These are phyloP conservation scores for Morone chrysops DNA, from an alignment of 2,113 vertebrate species.

Conservation along the genomic window DNA sequence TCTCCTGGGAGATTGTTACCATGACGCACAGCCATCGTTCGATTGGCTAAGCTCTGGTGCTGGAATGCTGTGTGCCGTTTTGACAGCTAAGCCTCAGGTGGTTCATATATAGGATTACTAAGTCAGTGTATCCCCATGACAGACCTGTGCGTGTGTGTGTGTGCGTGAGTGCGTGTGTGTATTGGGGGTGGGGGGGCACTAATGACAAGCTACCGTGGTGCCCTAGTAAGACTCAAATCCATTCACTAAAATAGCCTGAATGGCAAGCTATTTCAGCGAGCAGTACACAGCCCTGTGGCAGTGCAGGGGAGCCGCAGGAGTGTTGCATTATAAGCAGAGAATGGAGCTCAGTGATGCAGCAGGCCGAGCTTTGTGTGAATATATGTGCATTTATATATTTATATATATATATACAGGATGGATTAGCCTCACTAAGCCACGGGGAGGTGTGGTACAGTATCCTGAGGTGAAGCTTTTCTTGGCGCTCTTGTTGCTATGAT, in stretches of 20 bases:
- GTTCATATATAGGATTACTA: slow-evolving; percentile 52
- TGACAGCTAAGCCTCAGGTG: slow-evolving; percentile 72
- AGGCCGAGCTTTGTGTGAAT: slow-evolving; percentile 48
- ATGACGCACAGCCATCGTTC: slow-evolving; percentile 55
- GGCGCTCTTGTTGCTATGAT: slow-evolving; percentile 16
- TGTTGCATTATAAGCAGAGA: slow-evolving; percentile 48
- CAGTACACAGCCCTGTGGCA: slow-evolving; percentile 29
- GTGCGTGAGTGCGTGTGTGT: slow-evolving; percentile 4
- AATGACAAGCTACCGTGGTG: slow-evolving; percentile 8
- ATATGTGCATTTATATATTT: too few species aligned
- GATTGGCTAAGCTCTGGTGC: slow-evolving; percentile 38
- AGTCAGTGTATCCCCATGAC: slow-evolving; percentile 36
- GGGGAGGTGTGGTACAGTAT: slow-evolving; percentile 45
- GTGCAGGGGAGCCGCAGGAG: slow-evolving; percentile 29
- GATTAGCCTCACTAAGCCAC: slow-evolving; percentile 65
- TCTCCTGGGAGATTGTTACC: slow-evolving; percentile 76
- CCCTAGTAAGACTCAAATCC: slow-evolving; percentile 29
- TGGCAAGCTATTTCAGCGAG: slow-evolving; percentile 37
- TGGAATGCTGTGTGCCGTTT: slow-evolving; percentile 54
- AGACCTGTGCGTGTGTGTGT: neutral
- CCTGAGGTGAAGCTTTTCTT: slow-evolving; percentile 61
- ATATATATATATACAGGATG: slow-evolving; percentile 20
- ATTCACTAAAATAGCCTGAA: slow-evolving; percentile 47
- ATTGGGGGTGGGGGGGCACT: neutral
- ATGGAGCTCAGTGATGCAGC: slow-evolving; percentile 43